Percentiles rank a stretch among this genome's conserved stretches.
These are phyloP conservation scores for Tetramorium alpestre DNA, from an alignment of 1,140 invertebrate species.

Conservation along the genomic window DNA sequence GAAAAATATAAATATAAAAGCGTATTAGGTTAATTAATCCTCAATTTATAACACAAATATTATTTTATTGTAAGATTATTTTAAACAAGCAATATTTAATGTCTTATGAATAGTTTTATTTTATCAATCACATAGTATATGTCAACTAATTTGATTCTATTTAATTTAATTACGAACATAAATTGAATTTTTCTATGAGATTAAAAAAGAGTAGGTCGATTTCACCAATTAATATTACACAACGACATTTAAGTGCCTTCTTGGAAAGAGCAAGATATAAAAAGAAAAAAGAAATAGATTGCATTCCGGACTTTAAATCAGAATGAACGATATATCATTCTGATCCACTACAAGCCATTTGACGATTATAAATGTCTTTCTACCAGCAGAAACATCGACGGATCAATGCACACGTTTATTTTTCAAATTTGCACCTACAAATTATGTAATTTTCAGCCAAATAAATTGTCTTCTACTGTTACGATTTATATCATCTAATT, in stretches of 20 bases:
- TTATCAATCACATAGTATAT: background rate
- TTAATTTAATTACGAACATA: background rate
- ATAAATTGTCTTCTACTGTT: conserved; percentile 56
- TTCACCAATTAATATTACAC: background rate
- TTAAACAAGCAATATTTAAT: background rate
- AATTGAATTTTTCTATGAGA: background rate
- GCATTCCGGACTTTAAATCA: background rate
- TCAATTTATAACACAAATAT: background rate
- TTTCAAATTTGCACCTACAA: conserved; percentile 3
- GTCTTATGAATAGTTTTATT: background rate
- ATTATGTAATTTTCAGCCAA: conserved; percentile 56
- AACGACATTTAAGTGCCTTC: background rate
- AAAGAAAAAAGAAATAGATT: conserved; percentile 1
- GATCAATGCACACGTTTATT: background rate
- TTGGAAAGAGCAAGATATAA: background rate
- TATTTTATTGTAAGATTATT: background rate
- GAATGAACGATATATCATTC: background rate
- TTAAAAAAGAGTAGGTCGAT: background rate
- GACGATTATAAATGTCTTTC: conserved; percentile 56
- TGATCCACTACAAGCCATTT: conserved; percentile 38
- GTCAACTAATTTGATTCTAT: background rate
- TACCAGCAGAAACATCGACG: conserved; percentile 32
- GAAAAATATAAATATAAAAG: background rate
- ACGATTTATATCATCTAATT: conserved; percentile 61
- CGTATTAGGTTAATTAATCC: background rate